Evolutionary conservation across 2,888 invertebrate species (phyloP).

Genomic region (Orthosia gothica): DNA sequence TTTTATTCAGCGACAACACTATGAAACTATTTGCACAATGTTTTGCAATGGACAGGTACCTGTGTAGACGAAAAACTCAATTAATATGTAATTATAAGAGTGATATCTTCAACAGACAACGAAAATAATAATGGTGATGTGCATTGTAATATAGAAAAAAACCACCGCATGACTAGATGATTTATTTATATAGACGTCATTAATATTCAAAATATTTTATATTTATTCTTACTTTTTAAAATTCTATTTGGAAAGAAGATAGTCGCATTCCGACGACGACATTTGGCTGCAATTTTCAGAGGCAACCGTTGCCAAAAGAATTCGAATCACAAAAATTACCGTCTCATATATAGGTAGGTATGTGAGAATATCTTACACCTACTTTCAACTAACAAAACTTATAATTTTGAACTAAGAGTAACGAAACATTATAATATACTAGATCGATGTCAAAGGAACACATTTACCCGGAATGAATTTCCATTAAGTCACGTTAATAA

Average conservation of each 20-base stretch:
- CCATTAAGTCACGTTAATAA: slow-evolving; percentile 80
- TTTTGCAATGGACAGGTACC: slow-evolving; percentile 18
- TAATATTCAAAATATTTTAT: not conserved
- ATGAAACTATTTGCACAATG: slow-evolving; percentile 25
- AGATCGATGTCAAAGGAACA: slow-evolving; percentile 30
- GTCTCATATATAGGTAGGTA: slow-evolving; percentile 1
- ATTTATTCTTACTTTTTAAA: not conserved
- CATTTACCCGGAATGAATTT: slow-evolving; percentile 64
- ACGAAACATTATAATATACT: slow-evolving; percentile 41
- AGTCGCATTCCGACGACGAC: slow-evolving; percentile 29
- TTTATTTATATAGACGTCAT: not conserved
- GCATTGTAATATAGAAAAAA: slow-evolving; percentile 17
- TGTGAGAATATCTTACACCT: slow-evolving; percentile 16
- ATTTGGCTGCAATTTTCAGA: slow-evolving; percentile 47
- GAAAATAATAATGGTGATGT: not conserved
- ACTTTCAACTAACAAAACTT: not conserved
- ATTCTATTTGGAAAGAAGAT: slow-evolving; percentile 17
- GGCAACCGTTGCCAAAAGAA: slow-evolving; percentile 39
- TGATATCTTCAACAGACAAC: slow-evolving; percentile 26
- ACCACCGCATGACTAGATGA: not conserved
- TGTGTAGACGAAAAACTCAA: not conserved
- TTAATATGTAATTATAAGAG: not conserved
- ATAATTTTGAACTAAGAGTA: slow-evolving; percentile 19
- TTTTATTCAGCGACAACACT: slow-evolving; percentile 16
- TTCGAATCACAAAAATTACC: slow-evolving; percentile 18